These are phyloP conservation scores for Tromatobia lineatoria DNA, from an alignment of 2,888 invertebrate genomes.

Conservation along the genomic window DNA sequence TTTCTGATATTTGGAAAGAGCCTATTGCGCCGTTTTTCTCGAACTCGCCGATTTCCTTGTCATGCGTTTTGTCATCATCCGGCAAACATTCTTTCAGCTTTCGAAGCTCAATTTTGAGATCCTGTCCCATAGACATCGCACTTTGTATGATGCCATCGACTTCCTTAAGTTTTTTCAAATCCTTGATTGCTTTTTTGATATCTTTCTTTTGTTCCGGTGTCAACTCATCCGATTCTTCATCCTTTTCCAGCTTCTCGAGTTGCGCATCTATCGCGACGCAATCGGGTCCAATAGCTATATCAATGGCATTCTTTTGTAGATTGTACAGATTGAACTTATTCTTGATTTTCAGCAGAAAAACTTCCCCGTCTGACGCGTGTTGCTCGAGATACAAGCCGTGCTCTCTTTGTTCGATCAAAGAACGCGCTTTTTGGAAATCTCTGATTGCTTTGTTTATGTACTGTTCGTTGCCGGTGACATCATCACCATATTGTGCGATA, in stretches of 20 bases:
- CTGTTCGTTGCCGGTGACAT: not conserved
- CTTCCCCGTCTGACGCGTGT: slow-evolving; percentile 30
- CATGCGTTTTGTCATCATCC: slow-evolving; percentile 9
- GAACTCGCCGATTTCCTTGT: slow-evolving; percentile 30
- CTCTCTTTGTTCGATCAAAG: slow-evolving; percentile 27
- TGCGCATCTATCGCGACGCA: not conserved
- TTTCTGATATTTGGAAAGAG: slow-evolving; percentile 1
- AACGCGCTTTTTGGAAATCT: slow-evolving; percentile 19
- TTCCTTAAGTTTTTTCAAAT: not conserved
- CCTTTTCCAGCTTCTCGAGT: not conserved
- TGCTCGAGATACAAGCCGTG: slow-evolving; percentile 17
- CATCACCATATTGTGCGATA: slow-evolving; percentile 19
- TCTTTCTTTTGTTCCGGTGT: not conserved
- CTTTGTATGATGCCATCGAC: slow-evolving; percentile 8
- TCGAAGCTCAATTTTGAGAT: slow-evolving; percentile 15
- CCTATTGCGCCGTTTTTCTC: slow-evolving; percentile 34
- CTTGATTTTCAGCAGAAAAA: slow-evolving; percentile 11
- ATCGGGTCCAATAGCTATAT: slow-evolving; percentile 31
- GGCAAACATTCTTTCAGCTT: slow-evolving; percentile 1
- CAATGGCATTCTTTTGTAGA: slow-evolving; percentile 52
- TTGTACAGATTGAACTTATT: slow-evolving; percentile 62
- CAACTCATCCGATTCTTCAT: not conserved
- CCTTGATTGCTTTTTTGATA: not conserved
- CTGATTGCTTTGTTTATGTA: slow-evolving; percentile 8
- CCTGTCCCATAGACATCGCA: not conserved